phyloP scores from a whole-genome alignment of 2,888 invertebrate species.

The Troides helena region DNA sequence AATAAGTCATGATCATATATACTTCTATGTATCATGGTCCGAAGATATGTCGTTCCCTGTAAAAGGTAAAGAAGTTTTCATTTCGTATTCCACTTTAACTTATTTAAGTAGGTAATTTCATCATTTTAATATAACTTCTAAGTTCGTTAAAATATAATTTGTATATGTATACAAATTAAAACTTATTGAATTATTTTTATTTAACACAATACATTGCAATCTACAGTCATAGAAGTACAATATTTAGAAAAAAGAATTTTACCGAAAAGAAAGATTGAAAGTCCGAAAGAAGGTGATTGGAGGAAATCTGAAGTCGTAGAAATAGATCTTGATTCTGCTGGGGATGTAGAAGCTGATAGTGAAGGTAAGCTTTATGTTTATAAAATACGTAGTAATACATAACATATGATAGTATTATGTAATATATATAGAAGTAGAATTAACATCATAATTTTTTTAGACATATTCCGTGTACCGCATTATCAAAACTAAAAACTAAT shows the following conservation, averaged over 20 bases:
- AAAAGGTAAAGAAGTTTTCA: conserved; percentile 39
- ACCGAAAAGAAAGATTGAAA: conserved; percentile 32
- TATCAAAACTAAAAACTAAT: too few species aligned
- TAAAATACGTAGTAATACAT: not conserved
- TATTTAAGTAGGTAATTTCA: too few species aligned
- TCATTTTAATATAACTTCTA: too few species aligned
- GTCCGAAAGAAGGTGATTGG: conserved; percentile 48
- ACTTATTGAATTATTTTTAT: conserved; percentile 6
- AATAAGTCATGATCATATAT: conserved; percentile 36
- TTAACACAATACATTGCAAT: not conserved
- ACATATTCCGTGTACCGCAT: too few species aligned
- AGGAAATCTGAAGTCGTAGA: conserved; percentile 34
- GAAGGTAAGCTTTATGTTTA: conserved; percentile 32
- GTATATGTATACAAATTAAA: not conserved
- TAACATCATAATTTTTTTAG: too few species aligned
- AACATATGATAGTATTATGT: too few species aligned
- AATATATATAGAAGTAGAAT: too few species aligned
- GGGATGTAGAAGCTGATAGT: conserved; percentile 31
- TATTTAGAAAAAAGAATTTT: conserved; percentile 31
- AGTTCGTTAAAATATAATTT: too few species aligned
- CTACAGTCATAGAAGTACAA: conserved; percentile 35
- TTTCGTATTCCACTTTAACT: too few species aligned
- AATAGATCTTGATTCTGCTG: conserved; percentile 34
- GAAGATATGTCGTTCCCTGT: conserved; percentile 49
- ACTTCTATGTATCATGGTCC: conserved; percentile 49